Evolutionary conservation across 2,113 vertebrate genomes (phyloP).

Genomic region (Brachypteracias leptosomus): DNA sequence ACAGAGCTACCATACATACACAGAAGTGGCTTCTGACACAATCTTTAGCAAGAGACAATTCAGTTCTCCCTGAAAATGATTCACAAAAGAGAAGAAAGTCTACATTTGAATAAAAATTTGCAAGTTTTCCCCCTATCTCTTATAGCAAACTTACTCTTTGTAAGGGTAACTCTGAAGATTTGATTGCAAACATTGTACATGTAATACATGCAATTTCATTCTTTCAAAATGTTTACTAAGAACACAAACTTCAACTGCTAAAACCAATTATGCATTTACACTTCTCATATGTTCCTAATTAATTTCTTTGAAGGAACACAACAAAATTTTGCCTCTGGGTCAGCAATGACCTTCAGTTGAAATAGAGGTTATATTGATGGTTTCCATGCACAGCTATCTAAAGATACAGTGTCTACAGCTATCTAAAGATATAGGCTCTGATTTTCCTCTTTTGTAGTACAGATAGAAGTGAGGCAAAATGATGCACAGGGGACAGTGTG

Average conservation of each 20-base stretch:
- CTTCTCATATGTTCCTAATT: not conserved
- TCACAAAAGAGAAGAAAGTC: not conserved
- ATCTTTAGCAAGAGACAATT: not conserved
- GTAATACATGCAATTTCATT: not conserved
- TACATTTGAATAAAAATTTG: not conserved
- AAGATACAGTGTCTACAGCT: not conserved
- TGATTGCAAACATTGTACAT: not conserved
- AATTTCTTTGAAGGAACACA: not conserved
- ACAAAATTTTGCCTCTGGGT: not conserved
- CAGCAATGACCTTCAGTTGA: not conserved
- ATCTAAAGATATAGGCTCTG: not conserved
- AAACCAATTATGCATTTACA: not conserved
- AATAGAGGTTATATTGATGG: rapidly evolving
- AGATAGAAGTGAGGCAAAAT: not conserved
- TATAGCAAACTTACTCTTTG: not conserved
- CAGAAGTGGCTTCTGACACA: not conserved
- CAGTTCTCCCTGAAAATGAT: not conserved
- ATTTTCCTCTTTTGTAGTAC: not conserved
- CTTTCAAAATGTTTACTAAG: not conserved
- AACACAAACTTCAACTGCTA: not conserved
- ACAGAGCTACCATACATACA: not conserved
- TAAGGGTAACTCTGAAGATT: not conserved
- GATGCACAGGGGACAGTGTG: rapidly evolving
- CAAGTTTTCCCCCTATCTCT: not conserved
- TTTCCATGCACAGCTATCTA: not conserved